Evolutionary conservation across 2,888 invertebrate genomes (phyloP), one percentile per base, ranked within the genome.

Genomic region (Tachina lurida): DNA sequence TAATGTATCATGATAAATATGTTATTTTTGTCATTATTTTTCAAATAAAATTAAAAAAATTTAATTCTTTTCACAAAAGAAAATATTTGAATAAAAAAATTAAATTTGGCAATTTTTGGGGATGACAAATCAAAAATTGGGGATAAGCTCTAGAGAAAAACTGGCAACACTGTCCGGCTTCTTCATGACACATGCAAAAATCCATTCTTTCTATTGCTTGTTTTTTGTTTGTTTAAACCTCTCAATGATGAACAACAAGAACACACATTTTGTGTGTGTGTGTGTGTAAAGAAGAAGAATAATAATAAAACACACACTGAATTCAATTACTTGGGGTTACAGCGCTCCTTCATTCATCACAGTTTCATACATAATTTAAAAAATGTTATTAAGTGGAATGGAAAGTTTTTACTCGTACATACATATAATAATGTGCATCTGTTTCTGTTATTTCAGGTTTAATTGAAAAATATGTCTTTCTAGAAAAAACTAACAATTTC

Each of bases 361-460:
- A 43, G 31, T 45, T 43, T 17, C 56, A 47, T 22, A 45, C 0
- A 75, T 2, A 49, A 12, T 52, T 41, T 31, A 49, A 13, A n/a
- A 17, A 12, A 31, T 31, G 31, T 31, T 22, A 54, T 62, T 68
- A 52, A 74, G 43, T 70, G n/a, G 68, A 54, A 75, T 75, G 81
- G 81, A 82, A 82, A 82, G 39, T 82, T 82, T 82, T 70, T 31
- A n/a, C n/a, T n/a, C n/a, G n/a, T n/a, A n/a, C n/a, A n/a, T n/a
- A n/a, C n/a, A n/a, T n/a, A 7, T 31, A 31, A 13, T 17, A 54
- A 71, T 45, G 22, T 49, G 41, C 47, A 67, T 47, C 56, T 47
- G 47, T 79, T 63, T 63, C 9, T 63, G 17, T 52, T 56, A 22
- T 71, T 58, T 39, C 52, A 41, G 22, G 45, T 22, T 78, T 70